Evolutionary conservation across 2,888 invertebrate species (phyloP).

Genomic region (Bembecia ichneumoniformis): DNA sequence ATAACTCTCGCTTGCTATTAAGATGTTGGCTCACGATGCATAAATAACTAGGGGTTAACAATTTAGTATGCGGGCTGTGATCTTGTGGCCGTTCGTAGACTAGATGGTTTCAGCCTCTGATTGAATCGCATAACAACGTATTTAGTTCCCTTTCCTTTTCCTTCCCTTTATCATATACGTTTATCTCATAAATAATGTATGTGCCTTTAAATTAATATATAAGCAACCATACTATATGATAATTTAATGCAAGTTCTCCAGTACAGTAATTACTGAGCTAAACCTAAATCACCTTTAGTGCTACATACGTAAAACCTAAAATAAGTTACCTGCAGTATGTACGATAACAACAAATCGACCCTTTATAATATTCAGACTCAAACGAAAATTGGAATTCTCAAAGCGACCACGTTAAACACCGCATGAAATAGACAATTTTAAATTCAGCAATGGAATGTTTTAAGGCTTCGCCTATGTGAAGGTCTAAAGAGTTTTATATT

Average conservation of each 20-base stretch:
- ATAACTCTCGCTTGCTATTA: constrained; percentile 62
- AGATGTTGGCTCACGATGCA: constrained; percentile 67
- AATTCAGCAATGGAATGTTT: constrained; percentile 29
- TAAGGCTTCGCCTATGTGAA: constrained; percentile 17
- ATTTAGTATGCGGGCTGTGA: constrained; percentile 67
- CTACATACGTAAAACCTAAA: no score
- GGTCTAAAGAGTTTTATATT: not conserved
- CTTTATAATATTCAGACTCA: constrained; percentile 3
- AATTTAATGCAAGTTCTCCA: no score
- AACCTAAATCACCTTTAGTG: no score
- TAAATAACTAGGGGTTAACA: constrained; percentile 66
- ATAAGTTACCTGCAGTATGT: not conserved
- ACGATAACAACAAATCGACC: not conserved
- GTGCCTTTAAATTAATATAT: no score
- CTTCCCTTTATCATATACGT: not conserved
- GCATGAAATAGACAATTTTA: constrained; percentile 35
- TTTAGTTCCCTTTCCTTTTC: constrained; percentile 40
- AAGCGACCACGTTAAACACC: constrained; percentile 27
- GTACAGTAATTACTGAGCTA: no score
- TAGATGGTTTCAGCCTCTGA: constrained; percentile 39
- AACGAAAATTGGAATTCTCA: constrained; percentile 25
- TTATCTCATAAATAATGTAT: not conserved
- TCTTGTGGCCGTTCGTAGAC: constrained; percentile 43
- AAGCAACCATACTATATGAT: no score
- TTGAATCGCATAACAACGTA: constrained; percentile 56